Conservation (phyloP, 92 coral and sea anemone genomes). For the Epizoanthus stellaris region DNA sequence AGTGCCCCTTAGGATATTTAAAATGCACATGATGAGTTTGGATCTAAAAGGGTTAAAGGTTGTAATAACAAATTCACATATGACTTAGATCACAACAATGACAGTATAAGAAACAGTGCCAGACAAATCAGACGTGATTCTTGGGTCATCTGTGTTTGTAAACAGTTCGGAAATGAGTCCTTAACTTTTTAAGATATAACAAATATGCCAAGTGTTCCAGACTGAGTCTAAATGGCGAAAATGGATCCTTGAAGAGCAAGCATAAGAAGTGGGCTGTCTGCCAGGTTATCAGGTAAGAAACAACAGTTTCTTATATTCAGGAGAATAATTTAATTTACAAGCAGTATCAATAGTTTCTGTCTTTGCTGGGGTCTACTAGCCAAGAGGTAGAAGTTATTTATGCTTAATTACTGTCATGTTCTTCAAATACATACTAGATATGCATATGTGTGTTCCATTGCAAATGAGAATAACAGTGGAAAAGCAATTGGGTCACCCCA, state of each 20-base stretch:
- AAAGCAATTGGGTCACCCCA: no score
- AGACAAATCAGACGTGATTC: not conserved
- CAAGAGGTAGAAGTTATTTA: not conserved
- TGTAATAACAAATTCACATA: no score
- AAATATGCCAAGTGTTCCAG: constrained; percentile 42
- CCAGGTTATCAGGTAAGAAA: constrained; percentile 18
- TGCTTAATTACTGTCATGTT: not conserved
- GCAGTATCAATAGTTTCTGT: constrained; percentile 13
- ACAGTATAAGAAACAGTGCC: no score
- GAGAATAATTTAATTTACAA: not conserved
- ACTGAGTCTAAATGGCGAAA: constrained; percentile 16
- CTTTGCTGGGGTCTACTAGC: not conserved
- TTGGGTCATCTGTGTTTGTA: not conserved
- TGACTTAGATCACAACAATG: no score
- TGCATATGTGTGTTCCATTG: no score
- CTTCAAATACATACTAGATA: not conserved
- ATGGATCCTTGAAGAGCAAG: constrained; percentile 36
- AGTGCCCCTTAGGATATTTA: no score
- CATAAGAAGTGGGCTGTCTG: constrained; percentile 27
- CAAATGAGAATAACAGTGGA: no score
- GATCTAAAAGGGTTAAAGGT: no score
- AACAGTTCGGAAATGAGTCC: not conserved
- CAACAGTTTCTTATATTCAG: not conserved
- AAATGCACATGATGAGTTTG: no score
- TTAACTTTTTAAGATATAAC: constrained; percentile 34